A percentile compares a stretch with the other conserved stretches of the same genome.
Conservation (phyloP, 2,797 vertebrate species). For the Sebastes wilsoni region DNA sequence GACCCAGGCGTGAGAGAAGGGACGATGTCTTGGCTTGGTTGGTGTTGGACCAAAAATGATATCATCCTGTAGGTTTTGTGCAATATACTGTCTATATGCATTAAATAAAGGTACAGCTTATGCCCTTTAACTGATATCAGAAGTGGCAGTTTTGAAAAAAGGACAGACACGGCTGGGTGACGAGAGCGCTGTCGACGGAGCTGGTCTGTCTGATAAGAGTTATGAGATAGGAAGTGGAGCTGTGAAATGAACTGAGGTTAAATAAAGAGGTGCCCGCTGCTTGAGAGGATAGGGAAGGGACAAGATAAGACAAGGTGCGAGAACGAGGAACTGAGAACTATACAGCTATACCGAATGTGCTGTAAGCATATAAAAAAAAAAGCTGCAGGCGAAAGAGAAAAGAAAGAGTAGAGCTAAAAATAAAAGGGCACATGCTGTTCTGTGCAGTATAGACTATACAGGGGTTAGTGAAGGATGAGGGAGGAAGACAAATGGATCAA, state of each 20-base stretch:
- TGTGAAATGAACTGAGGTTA: conserved; percentile 42
- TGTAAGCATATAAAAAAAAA: background rate
- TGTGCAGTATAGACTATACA: background rate
- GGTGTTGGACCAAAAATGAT: background rate
- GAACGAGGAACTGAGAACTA: conserved; percentile 16
- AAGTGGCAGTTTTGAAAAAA: background rate
- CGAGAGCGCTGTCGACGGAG: background rate
- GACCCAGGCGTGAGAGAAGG: background rate
- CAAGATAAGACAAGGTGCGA: conserved; percentile 40
- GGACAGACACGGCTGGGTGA: background rate
- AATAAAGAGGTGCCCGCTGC: conserved; percentile 31
- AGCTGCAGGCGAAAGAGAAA: background rate
- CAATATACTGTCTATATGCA: background rate
- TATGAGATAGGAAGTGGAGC: conserved; percentile 32
- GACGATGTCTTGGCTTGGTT: background rate
- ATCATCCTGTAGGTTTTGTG: background rate
- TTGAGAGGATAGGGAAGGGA: background rate
- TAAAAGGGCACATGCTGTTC: conserved; percentile 3
- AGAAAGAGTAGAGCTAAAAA: background rate
- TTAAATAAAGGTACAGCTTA: background rate
- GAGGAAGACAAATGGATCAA: background rate
- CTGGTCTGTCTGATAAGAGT: conserved; percentile 43
- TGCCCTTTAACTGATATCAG: conserved; percentile 17
- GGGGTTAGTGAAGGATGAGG: background rate
- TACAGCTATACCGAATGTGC: conserved; percentile 8